phyloP scores from a whole-genome alignment of 35 echinoderm and acorn worm species.

The Apostichopus parvimensis region DNA sequence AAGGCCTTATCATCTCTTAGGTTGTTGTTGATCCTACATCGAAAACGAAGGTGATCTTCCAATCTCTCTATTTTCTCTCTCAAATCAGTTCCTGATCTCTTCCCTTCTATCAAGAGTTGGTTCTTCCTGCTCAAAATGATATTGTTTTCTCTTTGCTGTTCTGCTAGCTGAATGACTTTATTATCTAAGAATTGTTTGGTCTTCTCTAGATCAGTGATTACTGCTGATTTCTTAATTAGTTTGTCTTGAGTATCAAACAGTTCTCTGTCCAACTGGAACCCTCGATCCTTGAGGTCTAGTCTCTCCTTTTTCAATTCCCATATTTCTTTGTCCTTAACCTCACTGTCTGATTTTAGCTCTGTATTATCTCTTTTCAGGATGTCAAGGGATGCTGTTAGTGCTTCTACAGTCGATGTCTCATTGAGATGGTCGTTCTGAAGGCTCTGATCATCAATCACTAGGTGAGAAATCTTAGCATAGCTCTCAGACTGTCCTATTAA shows the following conservation, averaged over 20 bases:
- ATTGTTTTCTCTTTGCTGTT: neutral
- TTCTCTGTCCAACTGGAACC: neutral
- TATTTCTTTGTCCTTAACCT: neutral
- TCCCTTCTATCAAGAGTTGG: neutral
- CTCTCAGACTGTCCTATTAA: no score
- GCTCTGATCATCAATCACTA: neutral
- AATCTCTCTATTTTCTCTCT: conserved; percentile 25
- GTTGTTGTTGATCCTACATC: neutral
- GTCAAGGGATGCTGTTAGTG: neutral
- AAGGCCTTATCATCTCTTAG: neutral
- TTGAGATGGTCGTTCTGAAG: neutral
- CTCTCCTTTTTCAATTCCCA: neutral
- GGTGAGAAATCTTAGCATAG: neutral
- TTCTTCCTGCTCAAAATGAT: neutral
- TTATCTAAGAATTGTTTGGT: neutral
- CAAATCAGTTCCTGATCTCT: neutral
- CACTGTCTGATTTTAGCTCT: neutral
- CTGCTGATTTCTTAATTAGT: neutral
- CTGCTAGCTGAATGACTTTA: neutral
- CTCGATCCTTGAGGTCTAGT: neutral
- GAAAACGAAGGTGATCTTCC: neutral
- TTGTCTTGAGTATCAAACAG: neutral
- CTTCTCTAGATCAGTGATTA: neutral
- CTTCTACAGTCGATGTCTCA: neutral
- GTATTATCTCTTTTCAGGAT: neutral